Evolutionary conservation across 1,140 invertebrate species (phyloP).

Genomic region (Drosophila santomea): DNA sequence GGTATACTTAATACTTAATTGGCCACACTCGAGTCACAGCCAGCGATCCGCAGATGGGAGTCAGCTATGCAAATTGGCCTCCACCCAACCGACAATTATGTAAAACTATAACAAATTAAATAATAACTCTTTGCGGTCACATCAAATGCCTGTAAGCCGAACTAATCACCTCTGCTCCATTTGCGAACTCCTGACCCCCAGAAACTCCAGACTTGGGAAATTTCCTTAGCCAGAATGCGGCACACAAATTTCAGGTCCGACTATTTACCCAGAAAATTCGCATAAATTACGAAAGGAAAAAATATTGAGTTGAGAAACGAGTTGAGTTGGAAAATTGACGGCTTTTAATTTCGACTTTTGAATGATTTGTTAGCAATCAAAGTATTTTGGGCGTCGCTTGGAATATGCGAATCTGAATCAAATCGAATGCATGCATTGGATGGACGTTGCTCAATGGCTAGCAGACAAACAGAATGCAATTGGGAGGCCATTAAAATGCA

Average conservation of each 20-base stretch:
- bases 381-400: constrained; percentile 47
- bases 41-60: constrained; percentile 26
- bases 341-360: constrained; percentile 68
- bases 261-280: constrained; percentile 21
- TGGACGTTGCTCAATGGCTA: constrained; percentile 48
- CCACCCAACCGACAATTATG: constrained; percentile 63
- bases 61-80: constrained; percentile 46
- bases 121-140: constrained; percentile 48
- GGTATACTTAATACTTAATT: constrained; percentile 72
- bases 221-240: constrained; percentile 13
- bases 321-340: constrained; percentile 35
- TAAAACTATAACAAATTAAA: constrained; percentile 62
- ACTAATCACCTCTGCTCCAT: neutral
- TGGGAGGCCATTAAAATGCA: constrained; percentile 77
- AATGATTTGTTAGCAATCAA: constrained; percentile 67
- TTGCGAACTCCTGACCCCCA: neutral
- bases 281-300: constrained; percentile 55
- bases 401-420: constrained; percentile 34
- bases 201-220: constrained; percentile 17
- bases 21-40: constrained; percentile 48
- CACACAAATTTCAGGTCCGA: constrained; percentile 26
- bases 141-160: constrained; percentile 25
- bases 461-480: constrained; percentile 32
- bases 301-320: constrained; percentile 10
- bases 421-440: constrained; percentile 7